Percentiles rank a stretch among this genome's conserved stretches.
phyloP scores from a whole-genome alignment of 2,113 vertebrate genomes.

The Hippocampus zosterae region DNA sequence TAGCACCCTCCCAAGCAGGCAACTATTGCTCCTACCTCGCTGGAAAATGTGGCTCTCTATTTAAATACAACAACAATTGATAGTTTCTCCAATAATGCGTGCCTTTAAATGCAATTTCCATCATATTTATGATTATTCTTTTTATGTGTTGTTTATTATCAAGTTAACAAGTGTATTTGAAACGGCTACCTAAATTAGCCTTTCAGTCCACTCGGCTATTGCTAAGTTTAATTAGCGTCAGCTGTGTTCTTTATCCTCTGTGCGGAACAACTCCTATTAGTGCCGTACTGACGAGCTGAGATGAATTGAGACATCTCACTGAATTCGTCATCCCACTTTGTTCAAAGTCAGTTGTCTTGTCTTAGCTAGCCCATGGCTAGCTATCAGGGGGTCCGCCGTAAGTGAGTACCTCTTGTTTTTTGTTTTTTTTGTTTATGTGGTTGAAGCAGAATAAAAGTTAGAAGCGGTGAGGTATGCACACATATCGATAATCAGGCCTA shows the following conservation, averaged over 20 bases:
- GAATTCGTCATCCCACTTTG: too few relatives aligned
- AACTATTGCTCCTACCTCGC: conserved; percentile 21
- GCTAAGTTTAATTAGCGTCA: too few relatives aligned
- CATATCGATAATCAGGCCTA: too few relatives aligned
- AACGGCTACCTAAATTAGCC: too few relatives aligned
- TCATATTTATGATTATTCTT: too few relatives aligned
- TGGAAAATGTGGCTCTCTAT: not conserved
- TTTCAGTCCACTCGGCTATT: too few relatives aligned
- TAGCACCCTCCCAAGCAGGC: conserved; percentile 3
- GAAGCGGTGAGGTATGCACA: not conserved
- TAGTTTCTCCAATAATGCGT: not conserved
- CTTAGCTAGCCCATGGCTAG: not conserved
- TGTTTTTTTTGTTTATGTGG: conserved; percentile 25
- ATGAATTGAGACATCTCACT: too few relatives aligned
- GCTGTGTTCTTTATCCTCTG: too few relatives aligned
- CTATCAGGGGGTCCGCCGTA: too few relatives aligned
- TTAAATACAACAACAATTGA: not conserved
- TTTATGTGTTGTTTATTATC: too few relatives aligned
- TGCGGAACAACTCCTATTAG: not conserved
- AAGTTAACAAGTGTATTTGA: too few relatives aligned
- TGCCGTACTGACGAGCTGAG: not conserved
- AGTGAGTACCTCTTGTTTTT: not conserved
- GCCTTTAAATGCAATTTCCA: not conserved
- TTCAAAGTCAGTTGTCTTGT: too few relatives aligned
- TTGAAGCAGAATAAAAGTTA: conserved; percentile 24